Percentiles rank a stretch among this genome's conserved stretches.
phyloP scores from a whole-genome alignment of 30 jellyfish, hydroid and myxozoan genomes.

The Aurelia coerulea region DNA sequence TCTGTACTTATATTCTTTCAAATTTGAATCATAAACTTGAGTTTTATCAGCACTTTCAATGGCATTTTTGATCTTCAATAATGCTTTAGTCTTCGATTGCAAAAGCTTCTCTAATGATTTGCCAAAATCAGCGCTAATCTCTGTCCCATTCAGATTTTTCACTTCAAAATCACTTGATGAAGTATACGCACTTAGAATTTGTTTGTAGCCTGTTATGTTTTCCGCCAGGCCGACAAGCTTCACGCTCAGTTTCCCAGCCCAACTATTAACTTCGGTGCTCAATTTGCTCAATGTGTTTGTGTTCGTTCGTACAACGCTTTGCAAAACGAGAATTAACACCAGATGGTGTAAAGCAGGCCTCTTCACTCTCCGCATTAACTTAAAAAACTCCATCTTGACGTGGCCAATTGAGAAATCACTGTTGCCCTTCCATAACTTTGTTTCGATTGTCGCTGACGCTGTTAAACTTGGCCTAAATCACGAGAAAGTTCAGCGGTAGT shows the following conservation, averaged over 20 bases:
- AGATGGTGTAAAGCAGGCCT: constrained; percentile 6
- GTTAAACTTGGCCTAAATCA: background rate
- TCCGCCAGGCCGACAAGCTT: constrained; percentile 24
- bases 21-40: background rate
- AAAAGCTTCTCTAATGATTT: constrained; percentile 25
- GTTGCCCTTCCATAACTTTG: background rate
- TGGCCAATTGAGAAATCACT: background rate
- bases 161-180: constrained; percentile 9
- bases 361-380: background rate
- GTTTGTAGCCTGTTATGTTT: constrained; percentile 43
- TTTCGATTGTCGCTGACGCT: background rate
- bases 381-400: background rate
- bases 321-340: constrained; percentile 8
- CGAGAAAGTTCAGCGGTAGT: background rate
- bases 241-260: constrained; percentile 34
- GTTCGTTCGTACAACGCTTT: background rate
- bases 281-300: background rate
- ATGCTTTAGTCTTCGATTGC: constrained; percentile 47
- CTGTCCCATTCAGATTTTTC: constrained; percentile 48
- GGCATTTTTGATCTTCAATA: constrained; percentile 22
- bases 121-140: constrained; percentile 26
- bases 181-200: constrained; percentile 19
- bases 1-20: constrained; percentile 15
- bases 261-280: background rate
- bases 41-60: constrained; percentile 22